Evolutionary conservation across 2,888 invertebrate genomes (phyloP), one percentile per base, ranked within the genome.

Genomic region (Drosophila melanocephala): DNA sequence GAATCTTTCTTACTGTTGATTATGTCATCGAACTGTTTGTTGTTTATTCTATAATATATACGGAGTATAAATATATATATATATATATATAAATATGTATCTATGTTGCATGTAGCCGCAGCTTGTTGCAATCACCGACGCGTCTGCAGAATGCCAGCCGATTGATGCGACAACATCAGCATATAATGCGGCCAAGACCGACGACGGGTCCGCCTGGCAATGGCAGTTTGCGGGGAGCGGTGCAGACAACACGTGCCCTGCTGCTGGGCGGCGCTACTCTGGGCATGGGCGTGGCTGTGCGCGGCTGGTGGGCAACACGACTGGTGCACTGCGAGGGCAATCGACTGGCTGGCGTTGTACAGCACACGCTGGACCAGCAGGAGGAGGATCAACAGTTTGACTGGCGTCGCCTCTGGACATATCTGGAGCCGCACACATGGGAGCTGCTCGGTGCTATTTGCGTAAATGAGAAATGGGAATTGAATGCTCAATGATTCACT

Each of bases 371-470:
- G 35, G 75, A 16, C 16, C 16, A 94, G 10, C 94, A 62, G 58
- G 95, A 95, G 62, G 94, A 95, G 79, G 92, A 94, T 1, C 94
- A 95, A 75, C n/a, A 57, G 28, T 98, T 98, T 94, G 96, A 97
- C 91, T 98, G 97, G 97, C 94, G 93, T 28, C 95, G 95, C 73
- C 95, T 98, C 75, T 95, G 96, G 93, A 91, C 94, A 19, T 96
- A 98, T 91, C 93, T 98, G 3, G 94, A 95, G 90, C 97, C 97
- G 32, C 96, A 98, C 92, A 94, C 96, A 72, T 96, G 96, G 95
- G 95, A 97, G 78, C 94, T 98, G 62, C 89, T 96, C 9, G 95
- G 96, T 65, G 98, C 98, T 69, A 94, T 98, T 87, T 94, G 95
- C 87, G 98, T 98, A 94, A 89, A 90, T 71, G 47, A 16, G 26